A percentile compares a stretch with the other conserved stretches of the same genome.
phyloP scores from a whole-genome alignment of 2,888 invertebrate genomes.

The Calliscelio sp. region DNA sequence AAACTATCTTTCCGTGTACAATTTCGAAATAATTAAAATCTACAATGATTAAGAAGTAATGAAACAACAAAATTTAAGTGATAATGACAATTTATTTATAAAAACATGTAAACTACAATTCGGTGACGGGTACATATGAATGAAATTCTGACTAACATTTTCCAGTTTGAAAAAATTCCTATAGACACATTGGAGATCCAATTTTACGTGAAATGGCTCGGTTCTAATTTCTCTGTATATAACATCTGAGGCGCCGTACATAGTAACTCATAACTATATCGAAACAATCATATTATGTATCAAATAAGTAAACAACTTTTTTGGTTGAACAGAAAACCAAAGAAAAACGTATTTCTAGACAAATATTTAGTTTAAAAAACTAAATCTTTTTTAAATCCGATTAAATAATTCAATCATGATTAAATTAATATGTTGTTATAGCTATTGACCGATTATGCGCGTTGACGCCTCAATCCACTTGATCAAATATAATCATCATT shows the following conservation, averaged over 20 bases:
- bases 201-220: conserved; percentile 80
- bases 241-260: conserved; percentile 46
- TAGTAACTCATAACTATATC: conserved; percentile 49
- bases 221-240: conserved; percentile 77
- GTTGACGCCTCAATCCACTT: conserved; percentile 76
- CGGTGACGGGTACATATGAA: conserved; percentile 78
- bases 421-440: no score
- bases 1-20: no score
- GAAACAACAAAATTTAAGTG: background rate
- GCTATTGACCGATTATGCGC: conserved; percentile 16
- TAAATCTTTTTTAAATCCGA: no score
- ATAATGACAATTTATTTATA: conserved; percentile 81
- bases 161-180: conserved; percentile 40
- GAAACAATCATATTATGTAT: background rate
- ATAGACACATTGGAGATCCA: conserved; percentile 43
- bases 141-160: conserved; percentile 79
- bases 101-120: conserved; percentile 84
- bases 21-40: background rate
- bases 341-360: background rate
- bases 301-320: no score
- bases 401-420: no score
- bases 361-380: background rate
- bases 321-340: no score
- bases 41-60: background rate
- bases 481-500: conserved; percentile 77